A percentile compares a stretch with the other conserved stretches of the same genome.
Conservation (phyloP, 2,888 invertebrate genomes). For the Chloroclystis v-ata region DNA sequence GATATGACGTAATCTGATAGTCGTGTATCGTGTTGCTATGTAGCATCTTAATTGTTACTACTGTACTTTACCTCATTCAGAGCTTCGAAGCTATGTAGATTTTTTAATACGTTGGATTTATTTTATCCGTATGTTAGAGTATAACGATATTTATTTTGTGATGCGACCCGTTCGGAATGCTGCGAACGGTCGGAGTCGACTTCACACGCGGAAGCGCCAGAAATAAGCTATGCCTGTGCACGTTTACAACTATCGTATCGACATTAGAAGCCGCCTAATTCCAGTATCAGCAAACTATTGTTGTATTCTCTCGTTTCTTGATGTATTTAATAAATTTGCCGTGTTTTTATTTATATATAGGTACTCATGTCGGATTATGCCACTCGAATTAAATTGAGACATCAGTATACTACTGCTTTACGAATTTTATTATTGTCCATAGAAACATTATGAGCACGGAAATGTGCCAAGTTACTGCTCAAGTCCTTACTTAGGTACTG, state of each 20-base stretch:
- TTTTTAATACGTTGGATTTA: slow-evolving; percentile 14
- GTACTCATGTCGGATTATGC: too few species aligned
- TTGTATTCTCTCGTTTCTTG: slow-evolving; percentile 4
- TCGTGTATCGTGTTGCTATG: slow-evolving; percentile 10
- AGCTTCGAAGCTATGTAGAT: not conserved
- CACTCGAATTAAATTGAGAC: too few species aligned
- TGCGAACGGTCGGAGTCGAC: slow-evolving; percentile 53
- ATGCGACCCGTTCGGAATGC: slow-evolving; percentile 55
- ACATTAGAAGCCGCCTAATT: slow-evolving; percentile 28
- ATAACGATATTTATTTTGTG: slow-evolving; percentile 20
- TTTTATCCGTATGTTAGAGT: slow-evolving; percentile 14
- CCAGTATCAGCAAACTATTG: slow-evolving; percentile 14
- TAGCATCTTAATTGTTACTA: not conserved
- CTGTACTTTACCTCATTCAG: not conserved
- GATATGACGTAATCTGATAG: slow-evolving; percentile 29
- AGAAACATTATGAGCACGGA: too few species aligned
- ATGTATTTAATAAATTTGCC: too few species aligned
- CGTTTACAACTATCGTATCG: slow-evolving; percentile 32
- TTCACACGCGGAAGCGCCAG: slow-evolving; percentile 69
- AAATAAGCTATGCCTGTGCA: slow-evolving; percentile 67
- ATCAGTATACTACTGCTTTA: too few species aligned
- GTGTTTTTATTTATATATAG: too few species aligned
- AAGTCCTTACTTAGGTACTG: too few species aligned
- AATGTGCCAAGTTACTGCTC: too few species aligned
- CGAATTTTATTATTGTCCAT: too few species aligned